A percentile compares a stretch with the other conserved stretches of the same genome.
Evolutionary conservation across 2,888 invertebrate species (phyloP).

Genomic region (Pandemis heparana): DNA sequence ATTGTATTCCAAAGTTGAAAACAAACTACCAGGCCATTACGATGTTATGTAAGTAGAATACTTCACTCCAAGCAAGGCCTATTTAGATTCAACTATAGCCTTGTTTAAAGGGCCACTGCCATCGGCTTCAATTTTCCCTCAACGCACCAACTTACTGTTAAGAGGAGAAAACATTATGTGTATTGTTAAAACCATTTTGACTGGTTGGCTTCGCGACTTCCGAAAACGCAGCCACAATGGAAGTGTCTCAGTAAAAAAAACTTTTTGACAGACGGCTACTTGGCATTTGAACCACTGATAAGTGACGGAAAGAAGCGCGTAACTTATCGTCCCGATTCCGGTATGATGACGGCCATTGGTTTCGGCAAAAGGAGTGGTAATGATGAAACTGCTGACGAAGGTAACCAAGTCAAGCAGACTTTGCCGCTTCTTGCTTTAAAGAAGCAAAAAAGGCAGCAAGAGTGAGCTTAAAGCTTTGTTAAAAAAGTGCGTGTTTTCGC

Average conservation of each 20-base stretch:
- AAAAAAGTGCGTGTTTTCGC: not conserved
- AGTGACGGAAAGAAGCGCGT: constrained; percentile 1
- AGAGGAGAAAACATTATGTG: constrained; percentile 9
- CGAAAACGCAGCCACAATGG: constrained; percentile 7
- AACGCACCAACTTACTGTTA: not conserved
- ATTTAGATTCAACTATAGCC: too few relatives aligned
- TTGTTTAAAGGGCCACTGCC: not conserved
- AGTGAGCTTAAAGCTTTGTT: constrained; percentile 3
- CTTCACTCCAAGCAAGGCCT: not conserved
- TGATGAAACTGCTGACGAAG: constrained; percentile 69
- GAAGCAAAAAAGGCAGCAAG: not conserved
- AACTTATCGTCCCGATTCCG: constrained; percentile 67
- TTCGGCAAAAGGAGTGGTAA: constrained; percentile 76
- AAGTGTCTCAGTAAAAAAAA: constrained; percentile 20
- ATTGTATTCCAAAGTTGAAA: constrained; percentile 21
- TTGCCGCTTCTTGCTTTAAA: constrained; percentile 11
- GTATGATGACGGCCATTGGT: constrained; percentile 69
- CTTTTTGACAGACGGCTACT: constrained; percentile 23
- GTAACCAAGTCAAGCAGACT: constrained; percentile 57
- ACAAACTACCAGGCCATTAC: constrained; percentile 22
- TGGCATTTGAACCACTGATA: constrained; percentile 59
- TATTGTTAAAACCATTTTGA: constrained; percentile 28
- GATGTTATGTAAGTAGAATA: constrained; percentile 30
- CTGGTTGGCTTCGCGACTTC: constrained; percentile 29
- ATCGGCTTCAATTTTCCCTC: not conserved